Evolutionary conservation across 2,113 vertebrate genomes (phyloP).

Genomic region (Pica pica): DNA sequence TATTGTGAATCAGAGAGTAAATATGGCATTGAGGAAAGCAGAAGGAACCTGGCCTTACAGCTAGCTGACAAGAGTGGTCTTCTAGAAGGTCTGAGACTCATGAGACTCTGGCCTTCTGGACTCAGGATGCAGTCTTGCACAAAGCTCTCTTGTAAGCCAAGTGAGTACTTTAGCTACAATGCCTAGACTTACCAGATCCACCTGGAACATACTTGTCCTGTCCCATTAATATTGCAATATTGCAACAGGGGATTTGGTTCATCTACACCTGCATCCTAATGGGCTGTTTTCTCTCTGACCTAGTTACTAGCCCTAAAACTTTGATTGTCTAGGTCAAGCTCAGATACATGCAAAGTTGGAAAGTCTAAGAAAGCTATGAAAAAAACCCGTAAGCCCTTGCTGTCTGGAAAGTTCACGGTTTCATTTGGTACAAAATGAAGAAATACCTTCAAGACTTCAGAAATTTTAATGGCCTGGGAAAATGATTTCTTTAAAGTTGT

Average conservation of each 20-base stretch:
- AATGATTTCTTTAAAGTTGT: not conserved
- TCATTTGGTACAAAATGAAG: not conserved
- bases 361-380: not conserved
- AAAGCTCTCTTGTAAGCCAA: not conserved
- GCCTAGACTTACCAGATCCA: not conserved
- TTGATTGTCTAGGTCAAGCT: not conserved
- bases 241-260: not conserved
- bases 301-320: not conserved
- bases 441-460: not conserved
- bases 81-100: not conserved
- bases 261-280: not conserved
- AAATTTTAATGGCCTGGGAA: not conserved
- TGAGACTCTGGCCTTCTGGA: not conserved
- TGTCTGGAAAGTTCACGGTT: not conserved
- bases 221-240: not conserved
- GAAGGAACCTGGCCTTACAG: not conserved
- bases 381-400: not conserved
- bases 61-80: not conserved
- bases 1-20: not conserved
- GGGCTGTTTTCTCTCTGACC: not conserved
- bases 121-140: not conserved
- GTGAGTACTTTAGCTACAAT: not conserved
- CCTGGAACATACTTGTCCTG: not conserved
- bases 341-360: not conserved
- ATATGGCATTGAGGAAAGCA: not conserved